phyloP scores from a whole-genome alignment of 1,140 invertebrate species.

The Drosophila watanabei region DNA sequence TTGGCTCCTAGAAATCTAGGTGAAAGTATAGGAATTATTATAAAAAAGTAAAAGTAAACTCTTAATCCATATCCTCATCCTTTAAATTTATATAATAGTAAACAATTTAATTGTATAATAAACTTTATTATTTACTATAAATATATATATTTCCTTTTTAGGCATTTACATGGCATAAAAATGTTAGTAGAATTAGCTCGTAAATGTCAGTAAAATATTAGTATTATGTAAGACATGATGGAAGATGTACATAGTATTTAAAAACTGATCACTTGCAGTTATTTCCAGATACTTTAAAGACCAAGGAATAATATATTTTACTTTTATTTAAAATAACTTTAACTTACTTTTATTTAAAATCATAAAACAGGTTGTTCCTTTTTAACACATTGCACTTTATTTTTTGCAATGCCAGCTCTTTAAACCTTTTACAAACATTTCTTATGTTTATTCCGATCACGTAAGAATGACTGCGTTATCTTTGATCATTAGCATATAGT shows the following conservation, averaged over 20 bases:
- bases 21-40: neutral
- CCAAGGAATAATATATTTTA: neutral
- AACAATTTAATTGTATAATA: neutral
- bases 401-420: slow-evolving; percentile 4
- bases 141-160: neutral
- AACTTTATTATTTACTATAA: neutral
- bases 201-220: neutral
- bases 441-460: slow-evolving; percentile 11
- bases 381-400: slow-evolving; percentile 5
- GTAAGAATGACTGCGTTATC: slow-evolving; percentile 26
- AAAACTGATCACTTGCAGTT: neutral
- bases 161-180: neutral
- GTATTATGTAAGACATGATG: too few species aligned
- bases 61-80: neutral
- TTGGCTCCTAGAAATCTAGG: neutral
- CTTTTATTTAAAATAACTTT: too few species aligned
- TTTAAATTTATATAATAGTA: neutral
- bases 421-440: slow-evolving; percentile 10
- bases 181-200: neutral
- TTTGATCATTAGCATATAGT: slow-evolving; percentile 28
- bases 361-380: neutral
- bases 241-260: neutral
- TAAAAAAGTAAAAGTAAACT: neutral
- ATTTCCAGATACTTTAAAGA: neutral
- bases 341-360: too few species aligned